Evolutionary conservation across 2,797 vertebrate species (phyloP), one percentile per base, ranked within the genome.

Genomic region (Notolabrus celidotus): DNA sequence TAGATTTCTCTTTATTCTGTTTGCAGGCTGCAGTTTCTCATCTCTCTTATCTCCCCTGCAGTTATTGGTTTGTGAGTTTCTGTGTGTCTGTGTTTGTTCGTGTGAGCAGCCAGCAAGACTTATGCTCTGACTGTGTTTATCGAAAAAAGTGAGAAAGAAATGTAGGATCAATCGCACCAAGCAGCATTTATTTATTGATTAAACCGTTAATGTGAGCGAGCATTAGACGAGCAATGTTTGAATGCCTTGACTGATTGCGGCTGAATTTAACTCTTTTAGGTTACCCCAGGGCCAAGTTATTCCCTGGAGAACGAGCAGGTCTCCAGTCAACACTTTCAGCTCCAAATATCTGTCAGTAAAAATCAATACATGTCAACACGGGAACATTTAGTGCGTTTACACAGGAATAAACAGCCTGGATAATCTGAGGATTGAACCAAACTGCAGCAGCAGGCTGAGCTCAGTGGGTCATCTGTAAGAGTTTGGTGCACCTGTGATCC

Each of bases 351-450:
- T 20, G n/a, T 62, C 41, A 33, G 16, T 17, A 43, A 25, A 73
- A 54, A 58, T 70, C 31, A 2, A 57, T 72, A 50, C 51, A 46
- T 57, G 20, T 66, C 53, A 60, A 15, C 53, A 27, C 0, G 39
- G 31, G 60, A 45, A 49, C 22, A 43, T 46, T 66, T 31, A 25
- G 33, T 7, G 0, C 14, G n/a, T 56, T 45, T 38, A 14, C 38
- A 2, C 43, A n/a, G 16, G 34, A 36, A 36, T 25, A 71, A 55
- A 51, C 29, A 27, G 23, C 22, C 10, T 33, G 25, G 34, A 33
- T 33, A 43, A 58, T 53, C 56, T 14, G 34, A 33, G 49, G 20
- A 63, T 7, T 67, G 46, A 56, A 4, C 29, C 31, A 29, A 31
- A 4, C 31, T 1, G 29, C 29, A 23, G 49, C 39, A 25, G 17